Percentiles rank a stretch among this genome's conserved stretches.
These are phyloP conservation scores for Scaptomyza montana DNA, from an alignment of 1,140 invertebrate genomes.

Conservation along the genomic window DNA sequence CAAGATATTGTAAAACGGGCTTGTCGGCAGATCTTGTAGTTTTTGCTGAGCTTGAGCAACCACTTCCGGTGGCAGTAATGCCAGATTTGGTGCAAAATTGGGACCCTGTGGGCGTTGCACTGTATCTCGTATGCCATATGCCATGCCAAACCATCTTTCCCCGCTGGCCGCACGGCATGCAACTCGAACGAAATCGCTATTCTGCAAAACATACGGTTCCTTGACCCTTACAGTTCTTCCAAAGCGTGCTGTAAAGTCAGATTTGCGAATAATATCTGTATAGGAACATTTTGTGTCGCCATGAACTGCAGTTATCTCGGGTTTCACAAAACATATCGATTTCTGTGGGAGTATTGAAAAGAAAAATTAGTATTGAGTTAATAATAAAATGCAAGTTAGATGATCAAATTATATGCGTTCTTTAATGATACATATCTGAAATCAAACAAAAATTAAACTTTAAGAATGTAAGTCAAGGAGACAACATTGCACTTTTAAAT, in stretches of 20 bases:
- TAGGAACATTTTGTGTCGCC: constrained; percentile 85
- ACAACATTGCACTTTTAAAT: no score
- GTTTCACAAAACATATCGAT: constrained; percentile 85
- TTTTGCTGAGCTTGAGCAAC: constrained; percentile 63
- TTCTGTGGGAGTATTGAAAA: constrained; percentile 38
- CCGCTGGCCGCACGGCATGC: constrained; percentile 85
- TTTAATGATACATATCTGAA: no score
- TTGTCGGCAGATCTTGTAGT: constrained; percentile 56
- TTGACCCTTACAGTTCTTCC: constrained; percentile 85
- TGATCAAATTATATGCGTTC: no score
- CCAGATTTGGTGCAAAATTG: constrained; percentile 60
- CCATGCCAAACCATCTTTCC: constrained; percentile 75
- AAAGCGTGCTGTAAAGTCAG: constrained; percentile 85
- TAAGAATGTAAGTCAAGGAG: no score
- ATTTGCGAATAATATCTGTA: constrained; percentile 86
- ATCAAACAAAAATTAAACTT: no score
- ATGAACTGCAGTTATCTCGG: constrained; percentile 84
- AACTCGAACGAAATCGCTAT: constrained; percentile 88
- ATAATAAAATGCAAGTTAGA: no score
- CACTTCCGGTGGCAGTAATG: constrained; percentile 52
- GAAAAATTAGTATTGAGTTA: no score
- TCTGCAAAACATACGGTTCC: constrained; percentile 86
- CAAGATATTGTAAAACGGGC: constrained; percentile 87
- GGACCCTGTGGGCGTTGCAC: constrained; percentile 51
- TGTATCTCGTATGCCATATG: constrained; percentile 73